Percentiles rank a stretch among this genome's conserved stretches.
phyloP scores from a whole-genome alignment of 2,797 vertebrate genomes.

The Neopelma chrysocephalum region DNA sequence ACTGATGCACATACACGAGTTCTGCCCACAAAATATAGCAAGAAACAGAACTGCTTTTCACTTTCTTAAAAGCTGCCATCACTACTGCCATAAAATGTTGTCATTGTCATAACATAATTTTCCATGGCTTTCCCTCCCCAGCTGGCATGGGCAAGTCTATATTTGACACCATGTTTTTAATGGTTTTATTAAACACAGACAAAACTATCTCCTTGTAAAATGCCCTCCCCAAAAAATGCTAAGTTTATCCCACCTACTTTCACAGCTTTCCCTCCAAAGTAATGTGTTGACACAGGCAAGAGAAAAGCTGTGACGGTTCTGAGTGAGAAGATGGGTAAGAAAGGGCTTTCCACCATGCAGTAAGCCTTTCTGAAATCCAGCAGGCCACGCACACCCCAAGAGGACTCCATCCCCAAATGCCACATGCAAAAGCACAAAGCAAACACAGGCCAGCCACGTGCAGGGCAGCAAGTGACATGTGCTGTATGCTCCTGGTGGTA shows the following conservation, averaged over 20 bases:
- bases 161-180: not conserved
- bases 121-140: not conserved
- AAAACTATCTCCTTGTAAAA: not conserved
- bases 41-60: not conserved
- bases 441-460: not conserved
- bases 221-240: not conserved
- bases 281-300: not conserved
- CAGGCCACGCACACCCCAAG: not conserved
- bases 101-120: accelerated
- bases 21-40: not conserved
- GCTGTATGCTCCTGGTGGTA: not conserved
- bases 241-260: not conserved
- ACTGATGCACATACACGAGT: not conserved
- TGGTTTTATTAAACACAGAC: not conserved
- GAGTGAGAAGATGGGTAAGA: not conserved
- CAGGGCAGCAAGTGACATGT: not conserved
- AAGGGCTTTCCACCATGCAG: not conserved
- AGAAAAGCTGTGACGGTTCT: not conserved
- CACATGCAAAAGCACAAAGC: accelerated
- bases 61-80: not conserved
- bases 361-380: not conserved
- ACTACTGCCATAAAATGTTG: not conserved
- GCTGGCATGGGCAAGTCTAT: not conserved
- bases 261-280: not conserved
- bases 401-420: not conserved